Conservation (phyloP, 2,888 invertebrate genomes). For the Muschampia plurimacula region DNA sequence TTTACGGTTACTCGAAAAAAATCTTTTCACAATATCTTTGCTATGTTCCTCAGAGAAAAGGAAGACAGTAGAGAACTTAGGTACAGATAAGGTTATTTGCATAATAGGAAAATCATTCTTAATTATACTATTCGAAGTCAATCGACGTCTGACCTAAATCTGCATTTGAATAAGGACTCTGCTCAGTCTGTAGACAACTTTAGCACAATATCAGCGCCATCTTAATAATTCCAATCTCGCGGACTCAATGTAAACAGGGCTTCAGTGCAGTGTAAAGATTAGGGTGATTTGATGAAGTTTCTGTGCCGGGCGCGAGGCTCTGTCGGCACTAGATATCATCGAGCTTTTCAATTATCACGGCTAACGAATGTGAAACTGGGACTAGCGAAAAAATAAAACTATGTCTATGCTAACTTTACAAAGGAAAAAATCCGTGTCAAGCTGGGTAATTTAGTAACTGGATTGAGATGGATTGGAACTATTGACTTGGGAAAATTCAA, state of each 20-base stretch:
- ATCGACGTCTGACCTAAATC: slow-evolving; percentile 79
- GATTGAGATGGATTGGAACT: slow-evolving; percentile 22
- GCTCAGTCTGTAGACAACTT: slow-evolving; percentile 71
- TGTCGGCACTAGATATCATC: slow-evolving; percentile 51
- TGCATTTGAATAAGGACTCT: slow-evolving; percentile 75
- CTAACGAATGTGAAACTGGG: slow-evolving; percentile 44
- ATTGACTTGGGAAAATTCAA: slow-evolving; percentile 21
- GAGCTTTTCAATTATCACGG: slow-evolving; percentile 44
- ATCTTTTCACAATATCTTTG: not conserved
- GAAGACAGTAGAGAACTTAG: not conserved
- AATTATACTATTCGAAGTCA: slow-evolving; percentile 76
- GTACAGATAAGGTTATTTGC: slow-evolving; percentile 56
- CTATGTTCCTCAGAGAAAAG: not conserved
- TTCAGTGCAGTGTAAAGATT: slow-evolving; percentile 72
- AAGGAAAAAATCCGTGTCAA: slow-evolving; percentile 34
- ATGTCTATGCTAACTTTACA: slow-evolving; percentile 29
- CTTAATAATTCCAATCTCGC: slow-evolving; percentile 79
- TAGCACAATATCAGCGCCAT: slow-evolving; percentile 75
- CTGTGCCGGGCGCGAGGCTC: slow-evolving; percentile 45
- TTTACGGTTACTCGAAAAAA: not conserved
- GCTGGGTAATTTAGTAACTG: slow-evolving; percentile 31
- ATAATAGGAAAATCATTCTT: slow-evolving; percentile 64
- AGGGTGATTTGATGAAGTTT: slow-evolving; percentile 76
- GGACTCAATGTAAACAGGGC: slow-evolving; percentile 74
- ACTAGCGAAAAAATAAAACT: slow-evolving; percentile 39